Conservation (phyloP, 2,113 vertebrate species). For the Nesoenas mayeri region DNA sequence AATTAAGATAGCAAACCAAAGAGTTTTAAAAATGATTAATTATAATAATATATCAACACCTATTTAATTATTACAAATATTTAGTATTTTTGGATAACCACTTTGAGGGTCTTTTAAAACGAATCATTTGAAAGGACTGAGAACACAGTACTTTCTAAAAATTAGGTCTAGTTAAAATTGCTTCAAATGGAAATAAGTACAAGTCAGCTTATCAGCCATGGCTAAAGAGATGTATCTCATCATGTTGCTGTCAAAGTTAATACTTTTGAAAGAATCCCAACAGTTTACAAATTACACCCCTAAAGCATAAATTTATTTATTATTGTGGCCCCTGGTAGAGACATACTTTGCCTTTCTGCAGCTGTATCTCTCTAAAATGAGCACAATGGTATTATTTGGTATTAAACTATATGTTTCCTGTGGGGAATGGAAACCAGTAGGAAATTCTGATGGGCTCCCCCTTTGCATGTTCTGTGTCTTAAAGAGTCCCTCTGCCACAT, state of each 20-base stretch:
- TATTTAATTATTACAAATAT: background rate
- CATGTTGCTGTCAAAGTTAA: background rate
- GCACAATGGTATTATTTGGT: background rate
- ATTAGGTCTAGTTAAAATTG: background rate
- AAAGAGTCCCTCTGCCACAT: background rate
- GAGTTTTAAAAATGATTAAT: background rate
- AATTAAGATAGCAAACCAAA: background rate
- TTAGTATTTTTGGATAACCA: background rate
- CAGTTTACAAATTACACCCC: background rate
- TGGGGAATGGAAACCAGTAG: background rate
- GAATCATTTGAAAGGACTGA: background rate
- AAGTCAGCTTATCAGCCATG: background rate
- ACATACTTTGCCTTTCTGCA: background rate
- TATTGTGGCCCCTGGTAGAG: background rate
- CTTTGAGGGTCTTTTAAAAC: background rate
- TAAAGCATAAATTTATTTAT: background rate
- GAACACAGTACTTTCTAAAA: background rate
- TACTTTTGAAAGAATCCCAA: background rate
- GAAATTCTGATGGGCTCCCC: background rate
- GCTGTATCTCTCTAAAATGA: background rate
- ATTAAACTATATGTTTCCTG: background rate
- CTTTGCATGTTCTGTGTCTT: background rate
- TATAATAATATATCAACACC: background rate
- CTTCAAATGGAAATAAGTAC: background rate
- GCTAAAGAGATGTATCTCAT: background rate